Base-by-base conservation (phyloP, 2,797 vertebrate genomes). In the Tarsius wallacei region DNA sequence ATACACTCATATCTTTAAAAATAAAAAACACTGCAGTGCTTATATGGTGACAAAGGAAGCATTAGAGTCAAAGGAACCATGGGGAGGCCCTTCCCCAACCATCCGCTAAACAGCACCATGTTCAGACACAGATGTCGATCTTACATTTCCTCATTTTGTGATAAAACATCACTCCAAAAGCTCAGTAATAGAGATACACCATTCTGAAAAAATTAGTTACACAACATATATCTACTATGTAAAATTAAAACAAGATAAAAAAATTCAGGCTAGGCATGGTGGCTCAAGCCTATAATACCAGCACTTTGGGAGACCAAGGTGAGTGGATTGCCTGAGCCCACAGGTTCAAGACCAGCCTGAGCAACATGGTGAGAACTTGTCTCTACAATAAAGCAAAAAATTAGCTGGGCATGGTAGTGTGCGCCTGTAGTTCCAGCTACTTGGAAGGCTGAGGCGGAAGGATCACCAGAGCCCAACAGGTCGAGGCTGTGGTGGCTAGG, bases 161-260 rank as follows among this genome's bases (percentile, higher is more conserved):
- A 68, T 3, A 74, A 42, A 93, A 71, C 2, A 51, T 70, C 1
- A 86, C 33, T 64, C 85, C 5, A 55, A 80, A 93, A 87, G 28
- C 2, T 12, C 21, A 83, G 63, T n/a, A 86, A 59, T 42, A 36
- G 66, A 63, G 53, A 80, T 10, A n/a, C 42, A 42, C 49, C 73
- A 85, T 76, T 80, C 28, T 3, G 16, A 73, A 89, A 76, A 57
- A 74, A 78, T 55, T 55, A 91, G 26, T 66, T 77, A 47, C 1
- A 88, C 13, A 93, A 53, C 66, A 64, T n/a, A 70, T 70, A 31
- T 22, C 89, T 33, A 92, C 10, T 47, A 70, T 8, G 33, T 70
- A 76, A 86, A 63, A 87, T 55, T 83, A 15, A 85, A 74, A 31
- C 15, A 93, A 87, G 22, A 70, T 31, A 66, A 87, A 96, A 73